Base-by-base conservation (phyloP, 1,140 invertebrate genomes). In the Apis florea region DNA sequence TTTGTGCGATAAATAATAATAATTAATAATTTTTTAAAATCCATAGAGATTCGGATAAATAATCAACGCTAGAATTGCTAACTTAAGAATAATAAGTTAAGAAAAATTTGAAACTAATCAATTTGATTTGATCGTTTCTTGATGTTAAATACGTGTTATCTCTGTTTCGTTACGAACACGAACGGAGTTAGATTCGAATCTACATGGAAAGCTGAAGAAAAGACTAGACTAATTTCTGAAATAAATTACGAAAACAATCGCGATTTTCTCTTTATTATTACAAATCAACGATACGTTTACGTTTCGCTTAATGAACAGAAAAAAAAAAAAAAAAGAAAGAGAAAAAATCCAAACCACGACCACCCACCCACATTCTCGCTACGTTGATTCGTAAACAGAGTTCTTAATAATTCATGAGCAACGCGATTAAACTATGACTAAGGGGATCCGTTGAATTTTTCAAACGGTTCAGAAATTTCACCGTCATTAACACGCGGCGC, bases 381-480 rank as follows among this genome's bases (percentile, higher is more conserved):
- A 11, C 72, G 31, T 63, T 51, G 61, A 63, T 74, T 63, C 59
- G 47, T 47, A 47, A 63, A 63, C 49, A 24, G 31, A 40, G 31
- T 24, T 10, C 47, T 74, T 59, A 63, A 74, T 74, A 74, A 74
- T 74, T 74, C 72, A 74, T 74, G 72, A 74, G 59, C 40, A 12
- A 51, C 59, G 72, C 58, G 58, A 74, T 74, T 74, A 74, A 74
- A 51, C 58, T 40, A 51, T 63, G 72, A 74, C 63, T 40, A 61
- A 74, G 72, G 51, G 40, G 31, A 51, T 17, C 58, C 15, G 31
- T 13, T 61, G 71, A 74, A 61, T 74, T 26, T 26, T 63, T 74
- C 61, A 74, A 11, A 24, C 24, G 59, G 19, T 63, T 51, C 9
- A 19, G 6, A 58, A 63, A 74, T 63, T 74, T 74, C 47, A 51